Evolutionary conservation across 2,888 invertebrate species (phyloP), one percentile per base, ranked within the genome.

Genomic region (Tromatobia lineatoria): DNA sequence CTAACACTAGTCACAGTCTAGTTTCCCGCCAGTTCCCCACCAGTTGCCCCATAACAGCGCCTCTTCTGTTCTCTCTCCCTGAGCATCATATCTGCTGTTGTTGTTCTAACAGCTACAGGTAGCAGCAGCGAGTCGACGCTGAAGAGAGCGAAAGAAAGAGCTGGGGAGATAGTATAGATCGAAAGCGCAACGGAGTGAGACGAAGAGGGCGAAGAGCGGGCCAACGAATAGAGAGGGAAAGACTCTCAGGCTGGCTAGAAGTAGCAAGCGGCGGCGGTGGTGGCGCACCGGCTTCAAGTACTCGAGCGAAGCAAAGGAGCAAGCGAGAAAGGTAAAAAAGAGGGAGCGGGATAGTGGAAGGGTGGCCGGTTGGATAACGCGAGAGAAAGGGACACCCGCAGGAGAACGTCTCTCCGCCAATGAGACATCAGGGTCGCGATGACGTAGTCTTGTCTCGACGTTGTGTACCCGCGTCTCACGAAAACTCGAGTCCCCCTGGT

Each of bases 381-480:
- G 47, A 50, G 73, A 75, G 69, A 76, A 66, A 76, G 83, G 77
- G 84, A 87, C 83, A 82, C 78, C 73, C 84, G 80, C 78, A 78
- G 80, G 84, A 85, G 87, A 87, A 86, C 75, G 84, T 86, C 83
- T 85, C 86, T 86, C 84, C 80, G 85, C 92, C 92, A 93, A 92
- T 92, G 89, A 90, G 89, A 88, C 83, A 87, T 80, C 90, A 88
- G 89, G 87, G 85, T 85, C 87, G 85, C 84, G 89, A 89, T 91
- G 92, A 92, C 92, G 92, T 91, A 88, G 90, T 90, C 89, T 89
- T 90, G 89, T 90, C 90, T 89, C 90, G 86, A 90, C 70, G 75
- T 25, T 73, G 74, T 78, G 78, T 73, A 83, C 79, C 88, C 71
- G 88, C 90, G 91, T 90, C 92, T 90, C 90, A 89, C 90, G 86